phyloP scores from a whole-genome alignment of 2,113 vertebrate genomes.

The Cercopithecus mona region DNA sequence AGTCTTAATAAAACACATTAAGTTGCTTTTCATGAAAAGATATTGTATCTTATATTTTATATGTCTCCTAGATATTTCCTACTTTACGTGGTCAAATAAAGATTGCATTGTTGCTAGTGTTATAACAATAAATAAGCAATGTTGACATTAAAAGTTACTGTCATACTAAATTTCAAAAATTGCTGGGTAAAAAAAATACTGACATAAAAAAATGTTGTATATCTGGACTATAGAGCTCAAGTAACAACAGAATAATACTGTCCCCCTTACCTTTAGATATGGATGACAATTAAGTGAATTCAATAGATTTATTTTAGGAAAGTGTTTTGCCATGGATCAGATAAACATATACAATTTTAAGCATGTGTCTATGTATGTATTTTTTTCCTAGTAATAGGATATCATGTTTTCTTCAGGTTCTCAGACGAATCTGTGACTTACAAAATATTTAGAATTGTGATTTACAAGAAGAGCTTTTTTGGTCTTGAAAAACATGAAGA shows the following conservation, averaged over 20 bases:
- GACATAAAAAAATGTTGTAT: background rate
- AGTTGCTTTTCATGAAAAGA: conserved; percentile 13
- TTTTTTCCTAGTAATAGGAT: background rate
- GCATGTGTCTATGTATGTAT: background rate
- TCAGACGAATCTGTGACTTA: background rate
- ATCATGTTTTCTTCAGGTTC: background rate
- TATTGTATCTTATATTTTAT: background rate
- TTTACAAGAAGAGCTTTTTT: background rate
- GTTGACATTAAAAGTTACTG: conserved; percentile 12
- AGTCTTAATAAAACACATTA: conserved; percentile 44
- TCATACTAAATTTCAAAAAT: conserved; percentile 5
- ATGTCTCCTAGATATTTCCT: background rate
- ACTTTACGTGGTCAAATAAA: background rate
- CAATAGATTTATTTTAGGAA: background rate
- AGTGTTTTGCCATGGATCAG: background rate
- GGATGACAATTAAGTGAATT: background rate
- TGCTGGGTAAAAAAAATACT: background rate
- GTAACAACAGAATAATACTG: background rate
- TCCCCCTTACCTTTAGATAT: background rate
- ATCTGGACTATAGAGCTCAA: background rate
- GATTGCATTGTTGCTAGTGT: background rate
- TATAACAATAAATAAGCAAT: background rate
- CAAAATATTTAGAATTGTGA: background rate
- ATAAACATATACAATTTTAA: background rate
- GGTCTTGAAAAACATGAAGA: background rate